These are phyloP conservation scores for Labia minor DNA, from an alignment of 2,888 invertebrate species.

Conservation along the genomic window DNA sequence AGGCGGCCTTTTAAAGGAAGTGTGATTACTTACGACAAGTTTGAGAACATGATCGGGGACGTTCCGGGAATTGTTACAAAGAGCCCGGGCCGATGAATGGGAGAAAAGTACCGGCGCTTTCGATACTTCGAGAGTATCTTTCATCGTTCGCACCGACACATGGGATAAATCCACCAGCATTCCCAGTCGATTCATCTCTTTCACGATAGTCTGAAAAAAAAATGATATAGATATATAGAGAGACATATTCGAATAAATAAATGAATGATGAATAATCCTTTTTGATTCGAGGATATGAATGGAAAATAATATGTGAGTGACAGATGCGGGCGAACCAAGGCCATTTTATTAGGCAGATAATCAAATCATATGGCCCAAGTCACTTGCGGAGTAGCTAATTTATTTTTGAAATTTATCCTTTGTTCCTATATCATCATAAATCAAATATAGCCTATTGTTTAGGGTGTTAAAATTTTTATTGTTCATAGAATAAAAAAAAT, in stretches of 20 bases:
- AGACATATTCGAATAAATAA: neutral
- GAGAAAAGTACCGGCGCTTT: constrained; percentile 78
- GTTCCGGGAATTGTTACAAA: constrained; percentile 72
- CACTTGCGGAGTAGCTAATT: neutral
- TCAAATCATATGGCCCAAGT: neutral
- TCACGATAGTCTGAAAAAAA: constrained; percentile 44
- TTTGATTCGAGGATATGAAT: too few relatives aligned
- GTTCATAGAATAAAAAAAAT: too few relatives aligned
- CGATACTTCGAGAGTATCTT: constrained; percentile 61
- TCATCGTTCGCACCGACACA: constrained; percentile 70
- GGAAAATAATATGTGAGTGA: neutral
- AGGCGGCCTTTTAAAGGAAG: too few relatives aligned
- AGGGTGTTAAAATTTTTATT: too few relatives aligned
- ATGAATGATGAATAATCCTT: neutral
- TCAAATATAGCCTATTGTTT: too few relatives aligned
- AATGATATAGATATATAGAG: constrained; percentile 15
- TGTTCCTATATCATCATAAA: too few relatives aligned
- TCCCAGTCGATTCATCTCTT: constrained; percentile 80
- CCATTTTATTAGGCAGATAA: constrained; percentile 1
- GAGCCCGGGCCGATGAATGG: constrained; percentile 68
- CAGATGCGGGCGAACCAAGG: neutral
- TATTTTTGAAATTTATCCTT: neutral
- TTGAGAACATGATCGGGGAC: constrained; percentile 66
- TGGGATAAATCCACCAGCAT: constrained; percentile 80
- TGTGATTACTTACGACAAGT: constrained; percentile 22